Evolutionary conservation across 1,140 invertebrate species (phyloP), one percentile per base, ranked within the genome.

Genomic region (Orchesella cincta): DNA sequence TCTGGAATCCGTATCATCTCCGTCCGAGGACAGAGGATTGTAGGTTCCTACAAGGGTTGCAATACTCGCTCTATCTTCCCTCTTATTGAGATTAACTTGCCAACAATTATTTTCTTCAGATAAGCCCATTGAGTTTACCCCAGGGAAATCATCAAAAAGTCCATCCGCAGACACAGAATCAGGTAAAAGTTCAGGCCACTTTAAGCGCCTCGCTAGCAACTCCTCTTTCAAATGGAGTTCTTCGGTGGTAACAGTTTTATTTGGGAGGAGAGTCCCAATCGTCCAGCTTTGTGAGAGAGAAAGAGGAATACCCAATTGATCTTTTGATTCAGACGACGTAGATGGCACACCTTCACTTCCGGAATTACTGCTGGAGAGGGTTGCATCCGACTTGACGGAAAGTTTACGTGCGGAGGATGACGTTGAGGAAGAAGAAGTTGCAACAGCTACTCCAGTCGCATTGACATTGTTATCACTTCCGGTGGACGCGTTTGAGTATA

Each of bases 111-210:
- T 71, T 71, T 71, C 67, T 12, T 36, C 31, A 12, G 57, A 23
- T 64, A n/a, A 5, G 23, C 5, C 39, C 23, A 5, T 23, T 23
- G 23, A 12, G 52, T 18, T 57, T 23, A 57, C 23, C 23, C 3
- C 23, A 18, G 52, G 14, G 23, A n/a, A 23, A 3, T 57, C 52
- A 57, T 57, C 52, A 26, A 57, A 57, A 71, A 71, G 67, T 3
- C 26, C 67, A 5, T 51, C 39, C 18, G 5, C 23, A 39, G 71
- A 33, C 31, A 33, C 62, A 81, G 46, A 85, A 79, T 73, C 84
- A 76, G 62, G 85, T 80, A 64, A 83, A 64, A 81, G 79, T 81
- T 73, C 83, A 74, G 74, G 83, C 83, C 26, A 81, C 28, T 81
- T 78, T 39, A 80, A 46, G 1, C 52, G 54, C 51, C 62, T 78